These are phyloP conservation scores for Ctenopoma kingsleyae DNA, from an alignment of 2,797 vertebrate species.

Conservation along the genomic window DNA sequence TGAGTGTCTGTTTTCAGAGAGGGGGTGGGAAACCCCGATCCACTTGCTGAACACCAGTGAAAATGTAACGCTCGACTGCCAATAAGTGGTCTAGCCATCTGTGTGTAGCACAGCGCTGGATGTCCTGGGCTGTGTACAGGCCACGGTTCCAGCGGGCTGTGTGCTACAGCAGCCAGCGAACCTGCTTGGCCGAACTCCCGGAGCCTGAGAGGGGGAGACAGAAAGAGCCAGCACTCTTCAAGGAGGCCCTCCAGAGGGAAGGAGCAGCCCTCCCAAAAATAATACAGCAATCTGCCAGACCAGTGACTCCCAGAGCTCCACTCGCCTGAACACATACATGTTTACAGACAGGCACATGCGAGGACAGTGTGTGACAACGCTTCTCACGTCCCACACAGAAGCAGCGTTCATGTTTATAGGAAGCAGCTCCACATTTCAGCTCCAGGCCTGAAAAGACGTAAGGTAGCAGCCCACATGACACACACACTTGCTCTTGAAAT, in stretches of 20 bases:
- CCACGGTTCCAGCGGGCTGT: constrained; percentile 55
- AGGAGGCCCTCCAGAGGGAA: constrained; percentile 86
- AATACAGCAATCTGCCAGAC: constrained; percentile 80
- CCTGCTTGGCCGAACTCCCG: constrained; percentile 72
- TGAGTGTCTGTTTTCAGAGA: constrained; percentile 47
- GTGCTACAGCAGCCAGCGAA: constrained; percentile 54
- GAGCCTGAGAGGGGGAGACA: constrained; percentile 75
- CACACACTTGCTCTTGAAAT: constrained; percentile 36
- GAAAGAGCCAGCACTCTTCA: constrained; percentile 79
- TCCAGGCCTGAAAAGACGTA: constrained; percentile 15
- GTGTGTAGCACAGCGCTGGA: constrained; percentile 56
- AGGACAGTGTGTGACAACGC: constrained; percentile 19
- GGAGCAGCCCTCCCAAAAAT: constrained; percentile 84
- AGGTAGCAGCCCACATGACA: constrained; percentile 31
- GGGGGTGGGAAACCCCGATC: constrained; percentile 49
- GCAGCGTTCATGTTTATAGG: constrained; percentile 17
- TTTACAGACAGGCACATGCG: constrained; percentile 17
- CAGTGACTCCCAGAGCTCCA: constrained; percentile 57
- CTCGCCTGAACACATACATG: constrained; percentile 37
- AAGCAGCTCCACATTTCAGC: constrained; percentile 19
- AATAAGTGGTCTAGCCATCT: constrained; percentile 65
- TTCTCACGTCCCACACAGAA: constrained; percentile 20
- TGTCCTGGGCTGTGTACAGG: constrained; percentile 58
- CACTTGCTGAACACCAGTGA: constrained; percentile 66
- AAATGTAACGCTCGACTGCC: constrained; percentile 58